Conservation (phyloP, 1,140 invertebrate genomes). For the Chelonus insularis region DNA sequence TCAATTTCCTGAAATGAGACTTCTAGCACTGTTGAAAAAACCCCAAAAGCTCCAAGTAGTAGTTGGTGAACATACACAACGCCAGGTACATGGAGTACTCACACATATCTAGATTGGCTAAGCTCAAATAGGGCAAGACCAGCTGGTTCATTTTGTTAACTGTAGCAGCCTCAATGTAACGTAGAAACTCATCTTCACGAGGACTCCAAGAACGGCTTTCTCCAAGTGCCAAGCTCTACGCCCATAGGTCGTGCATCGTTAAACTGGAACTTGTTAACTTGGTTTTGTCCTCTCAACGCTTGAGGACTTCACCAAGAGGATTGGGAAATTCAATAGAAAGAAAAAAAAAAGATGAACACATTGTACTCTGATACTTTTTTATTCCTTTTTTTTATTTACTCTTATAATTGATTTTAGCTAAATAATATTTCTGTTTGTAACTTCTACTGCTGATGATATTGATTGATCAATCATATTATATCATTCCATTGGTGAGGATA, state of each 20-base stretch:
- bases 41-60: background rate
- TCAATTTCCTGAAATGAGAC: conserved; percentile 19
- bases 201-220: conserved; percentile 14
- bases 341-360: conserved; percentile 1
- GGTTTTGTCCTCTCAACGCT: conserved; percentile 27
- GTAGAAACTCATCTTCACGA: conserved; percentile 12
- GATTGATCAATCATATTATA: too few species aligned
- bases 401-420: too few species aligned
- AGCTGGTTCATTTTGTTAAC: conserved; percentile 10
- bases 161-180: background rate
- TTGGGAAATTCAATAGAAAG: background rate
- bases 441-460: too few species aligned
- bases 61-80: conserved; percentile 16
- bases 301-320: background rate
- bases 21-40: conserved; percentile 3
- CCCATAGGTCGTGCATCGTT: conserved; percentile 33
- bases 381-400: background rate
- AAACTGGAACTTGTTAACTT: conserved; percentile 35
- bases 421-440: too few species aligned
- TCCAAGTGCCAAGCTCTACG: conserved; percentile 20
- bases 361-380: background rate
- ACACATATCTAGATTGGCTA: conserved; percentile 19
- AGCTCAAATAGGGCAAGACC: background rate
- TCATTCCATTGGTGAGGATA: too few species aligned
- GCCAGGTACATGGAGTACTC: background rate